phyloP scores from a whole-genome alignment of 2,888 invertebrate genomes.

The Carcina quercana region DNA sequence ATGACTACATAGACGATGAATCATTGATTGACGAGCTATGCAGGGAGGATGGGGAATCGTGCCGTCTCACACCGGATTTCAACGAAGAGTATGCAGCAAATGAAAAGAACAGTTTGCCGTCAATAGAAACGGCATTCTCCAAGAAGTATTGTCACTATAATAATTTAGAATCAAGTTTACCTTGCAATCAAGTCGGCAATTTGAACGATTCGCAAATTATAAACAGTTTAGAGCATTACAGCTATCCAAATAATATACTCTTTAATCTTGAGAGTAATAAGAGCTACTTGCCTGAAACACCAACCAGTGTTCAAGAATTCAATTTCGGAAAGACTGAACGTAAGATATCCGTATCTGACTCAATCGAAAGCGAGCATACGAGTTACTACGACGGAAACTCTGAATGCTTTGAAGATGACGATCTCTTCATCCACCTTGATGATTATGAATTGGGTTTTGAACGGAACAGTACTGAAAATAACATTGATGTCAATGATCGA shows the following conservation, averaged over 20 bases:
- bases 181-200: too few species aligned
- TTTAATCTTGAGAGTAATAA: slow-evolving; percentile 53
- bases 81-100: slow-evolving; percentile 49
- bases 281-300: slow-evolving; percentile 57
- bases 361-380: slow-evolving; percentile 58
- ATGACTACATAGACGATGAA: slow-evolving; percentile 64
- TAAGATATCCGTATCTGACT: slow-evolving; percentile 57
- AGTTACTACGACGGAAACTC: slow-evolving; percentile 62
- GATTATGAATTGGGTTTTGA: slow-evolving; percentile 58
- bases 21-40: slow-evolving; percentile 63
- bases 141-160: slow-evolving; percentile 51
- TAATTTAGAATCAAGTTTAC: slow-evolving; percentile 28
- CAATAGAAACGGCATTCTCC: slow-evolving; percentile 63
- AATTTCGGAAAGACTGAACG: slow-evolving; percentile 49
- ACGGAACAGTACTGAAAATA: slow-evolving; percentile 27
- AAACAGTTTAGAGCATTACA: slow-evolving; percentile 60
- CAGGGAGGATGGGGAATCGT: slow-evolving; percentile 57
- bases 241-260: slow-evolving; percentile 62
- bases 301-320: slow-evolving; percentile 60
- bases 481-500: slow-evolving; percentile 18
- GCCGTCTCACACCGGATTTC: slow-evolving; percentile 49
- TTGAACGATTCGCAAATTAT: slow-evolving; percentile 23
- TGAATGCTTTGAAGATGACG: slow-evolving; percentile 60
- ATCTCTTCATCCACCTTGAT: slow-evolving; percentile 61
- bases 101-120: slow-evolving; percentile 51